phyloP scores from a whole-genome alignment of 2,888 invertebrate species.

The Sphaeridia pumilis region DNA sequence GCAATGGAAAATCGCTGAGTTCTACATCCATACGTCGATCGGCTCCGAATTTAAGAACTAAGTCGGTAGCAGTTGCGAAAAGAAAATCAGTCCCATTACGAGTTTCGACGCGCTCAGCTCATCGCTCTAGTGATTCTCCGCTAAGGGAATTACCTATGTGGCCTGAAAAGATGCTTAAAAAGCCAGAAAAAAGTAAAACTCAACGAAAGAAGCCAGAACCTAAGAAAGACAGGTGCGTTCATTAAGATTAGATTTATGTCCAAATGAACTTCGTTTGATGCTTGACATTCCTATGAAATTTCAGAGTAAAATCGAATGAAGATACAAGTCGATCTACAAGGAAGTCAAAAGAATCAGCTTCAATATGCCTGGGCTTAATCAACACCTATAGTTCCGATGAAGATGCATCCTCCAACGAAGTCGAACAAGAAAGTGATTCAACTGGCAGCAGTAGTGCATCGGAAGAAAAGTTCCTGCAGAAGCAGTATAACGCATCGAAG shows the following conservation, averaged over 20 bases:
- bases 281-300: not conserved
- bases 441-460: slow-evolving; percentile 30
- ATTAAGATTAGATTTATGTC: not conserved
- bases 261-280: not conserved
- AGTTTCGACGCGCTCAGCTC: slow-evolving; percentile 27
- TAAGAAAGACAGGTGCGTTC: not conserved
- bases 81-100: not conserved
- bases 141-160: slow-evolving; percentile 36
- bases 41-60: slow-evolving; percentile 11
- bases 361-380: slow-evolving; percentile 60
- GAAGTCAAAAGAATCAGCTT: slow-evolving; percentile 63
- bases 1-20: slow-evolving; percentile 29
- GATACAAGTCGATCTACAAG: slow-evolving; percentile 40
- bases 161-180: slow-evolving; percentile 13
- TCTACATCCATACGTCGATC: slow-evolving; percentile 10
- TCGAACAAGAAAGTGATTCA: slow-evolving; percentile 23
- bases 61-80: slow-evolving; percentile 7
- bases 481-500: slow-evolving; percentile 31
- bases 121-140: slow-evolving; percentile 30
- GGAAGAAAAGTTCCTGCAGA: slow-evolving; percentile 34
- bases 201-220: not conserved
- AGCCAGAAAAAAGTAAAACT: slow-evolving; percentile 10
- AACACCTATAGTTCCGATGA: slow-evolving; percentile 55
- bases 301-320: slow-evolving; percentile 9
- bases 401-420: slow-evolving; percentile 47